Conservation (phyloP, 2,888 invertebrate genomes). For the Mylabris sibirica region DNA sequence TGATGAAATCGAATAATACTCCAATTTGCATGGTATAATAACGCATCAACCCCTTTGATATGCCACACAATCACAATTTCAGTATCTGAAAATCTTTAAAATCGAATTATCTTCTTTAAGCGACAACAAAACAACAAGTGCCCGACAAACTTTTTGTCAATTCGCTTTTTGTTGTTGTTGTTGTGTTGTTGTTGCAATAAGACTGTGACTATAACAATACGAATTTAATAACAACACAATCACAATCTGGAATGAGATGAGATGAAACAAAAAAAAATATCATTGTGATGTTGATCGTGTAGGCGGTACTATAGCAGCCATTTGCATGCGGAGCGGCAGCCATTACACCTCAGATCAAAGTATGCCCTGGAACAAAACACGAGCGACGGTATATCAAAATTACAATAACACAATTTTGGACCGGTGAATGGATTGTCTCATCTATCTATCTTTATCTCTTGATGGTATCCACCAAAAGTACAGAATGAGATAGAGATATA, state of each 20-base stretch:
- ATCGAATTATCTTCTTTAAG: constrained; percentile 42
- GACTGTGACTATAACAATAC: constrained; percentile 34
- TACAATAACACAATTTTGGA: constrained; percentile 55
- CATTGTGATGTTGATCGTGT: constrained; percentile 35
- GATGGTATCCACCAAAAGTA: constrained; percentile 58
- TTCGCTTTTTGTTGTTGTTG: constrained; percentile 18
- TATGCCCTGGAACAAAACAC: constrained; percentile 52
- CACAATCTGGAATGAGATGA: constrained; percentile 32
- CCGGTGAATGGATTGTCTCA: constrained; percentile 54
- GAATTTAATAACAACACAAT: constrained; percentile 21
- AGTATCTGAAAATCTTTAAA: constrained; percentile 41
- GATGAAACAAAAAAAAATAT: neutral
- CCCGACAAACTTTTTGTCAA: neutral
- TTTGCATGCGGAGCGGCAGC: constrained; percentile 59
- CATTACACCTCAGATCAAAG: constrained; percentile 59
- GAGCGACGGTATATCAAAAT: constrained; percentile 45
- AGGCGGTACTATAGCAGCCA: constrained; percentile 54
- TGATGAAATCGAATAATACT: constrained; percentile 18
- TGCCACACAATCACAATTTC: constrained; percentile 25
- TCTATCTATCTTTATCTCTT: constrained; percentile 38
- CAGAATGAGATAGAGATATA: constrained; percentile 26
- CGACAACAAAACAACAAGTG: neutral
- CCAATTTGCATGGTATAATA: constrained; percentile 30
- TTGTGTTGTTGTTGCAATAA: constrained; percentile 30
- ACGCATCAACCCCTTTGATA: constrained; percentile 15